phyloP scores from a whole-genome alignment of 2,888 invertebrate species.

The Caenorhabditis sp. region DNA sequence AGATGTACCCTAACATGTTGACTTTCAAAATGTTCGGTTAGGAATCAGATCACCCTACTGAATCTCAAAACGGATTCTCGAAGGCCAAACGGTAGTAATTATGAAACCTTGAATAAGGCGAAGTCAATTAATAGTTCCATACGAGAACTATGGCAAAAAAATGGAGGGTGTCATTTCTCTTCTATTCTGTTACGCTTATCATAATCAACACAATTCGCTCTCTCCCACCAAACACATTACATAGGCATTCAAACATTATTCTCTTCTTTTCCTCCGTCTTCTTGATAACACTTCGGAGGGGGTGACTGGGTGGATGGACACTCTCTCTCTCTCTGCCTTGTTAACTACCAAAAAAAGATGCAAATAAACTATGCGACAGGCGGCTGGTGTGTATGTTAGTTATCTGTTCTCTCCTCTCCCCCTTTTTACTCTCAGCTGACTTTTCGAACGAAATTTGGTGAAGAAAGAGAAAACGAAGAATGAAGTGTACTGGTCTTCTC shows the following conservation, averaged over 20 bases:
- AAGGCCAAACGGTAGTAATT: neutral
- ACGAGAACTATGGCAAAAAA: constrained; percentile 27
- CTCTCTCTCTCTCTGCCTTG: constrained; percentile 6
- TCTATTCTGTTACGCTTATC: constrained; percentile 8
- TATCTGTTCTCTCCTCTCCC: constrained; percentile 25
- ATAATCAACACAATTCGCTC: neutral
- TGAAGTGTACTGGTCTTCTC: constrained; percentile 3
- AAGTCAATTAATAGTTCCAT: constrained; percentile 9
- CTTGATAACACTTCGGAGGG: constrained; percentile 24
- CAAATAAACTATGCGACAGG: constrained; percentile 25
- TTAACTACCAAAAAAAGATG: constrained; percentile 31
- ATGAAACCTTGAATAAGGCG: neutral
- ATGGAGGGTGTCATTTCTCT: neutral
- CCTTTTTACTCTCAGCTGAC: constrained; percentile 31
- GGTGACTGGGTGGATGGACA: constrained; percentile 8
- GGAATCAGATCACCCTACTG: no score
- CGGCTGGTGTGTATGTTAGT: constrained; percentile 16
- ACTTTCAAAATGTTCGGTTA: no score
- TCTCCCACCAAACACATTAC: constrained; percentile 1
- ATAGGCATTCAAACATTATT: constrained; percentile 33
- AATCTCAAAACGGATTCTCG: no score
- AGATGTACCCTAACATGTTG: no score
- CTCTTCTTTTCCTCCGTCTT: constrained; percentile 16
- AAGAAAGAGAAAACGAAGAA: neutral
- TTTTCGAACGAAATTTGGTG: constrained; percentile 15